Conservation (phyloP, 2,888 invertebrate species). For the Callosobruchus maculatus region DNA sequence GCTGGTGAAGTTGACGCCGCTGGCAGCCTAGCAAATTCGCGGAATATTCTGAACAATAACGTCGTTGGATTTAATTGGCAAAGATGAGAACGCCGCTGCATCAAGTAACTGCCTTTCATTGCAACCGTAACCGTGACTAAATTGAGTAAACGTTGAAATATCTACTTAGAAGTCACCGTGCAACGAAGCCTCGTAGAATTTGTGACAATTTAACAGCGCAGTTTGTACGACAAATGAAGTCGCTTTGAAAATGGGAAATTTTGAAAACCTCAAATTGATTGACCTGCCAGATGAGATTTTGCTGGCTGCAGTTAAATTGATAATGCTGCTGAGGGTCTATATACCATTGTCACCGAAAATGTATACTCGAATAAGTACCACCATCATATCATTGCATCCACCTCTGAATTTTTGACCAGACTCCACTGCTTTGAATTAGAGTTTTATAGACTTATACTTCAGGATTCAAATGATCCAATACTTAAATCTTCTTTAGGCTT, state of each 20-base stretch:
- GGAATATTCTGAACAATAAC: background rate
- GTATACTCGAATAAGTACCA: no score
- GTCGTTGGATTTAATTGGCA: background rate
- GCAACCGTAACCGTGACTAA: conserved; percentile 11
- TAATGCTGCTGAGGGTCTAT: no score
- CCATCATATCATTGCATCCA: no score
- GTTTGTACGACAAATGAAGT: background rate
- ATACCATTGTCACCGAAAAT: no score
- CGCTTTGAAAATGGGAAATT: background rate
- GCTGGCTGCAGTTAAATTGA: no score
- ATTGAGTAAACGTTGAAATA: conserved; percentile 18
- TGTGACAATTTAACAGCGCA: background rate
- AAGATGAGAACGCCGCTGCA: background rate
- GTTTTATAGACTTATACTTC: no score
- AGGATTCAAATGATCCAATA: no score
- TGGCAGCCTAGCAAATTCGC: background rate
- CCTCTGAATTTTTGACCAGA: no score
- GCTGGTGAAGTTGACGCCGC: background rate
- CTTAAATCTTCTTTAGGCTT: no score
- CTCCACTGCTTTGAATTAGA: no score
- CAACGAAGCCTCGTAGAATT: background rate
- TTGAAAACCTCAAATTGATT: no score
- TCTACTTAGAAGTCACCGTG: background rate
- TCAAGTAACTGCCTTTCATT: conserved; percentile 12
- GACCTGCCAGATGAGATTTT: no score